Conservation (phyloP, 2,888 invertebrate species). For the Heliconius aoede region DNA sequence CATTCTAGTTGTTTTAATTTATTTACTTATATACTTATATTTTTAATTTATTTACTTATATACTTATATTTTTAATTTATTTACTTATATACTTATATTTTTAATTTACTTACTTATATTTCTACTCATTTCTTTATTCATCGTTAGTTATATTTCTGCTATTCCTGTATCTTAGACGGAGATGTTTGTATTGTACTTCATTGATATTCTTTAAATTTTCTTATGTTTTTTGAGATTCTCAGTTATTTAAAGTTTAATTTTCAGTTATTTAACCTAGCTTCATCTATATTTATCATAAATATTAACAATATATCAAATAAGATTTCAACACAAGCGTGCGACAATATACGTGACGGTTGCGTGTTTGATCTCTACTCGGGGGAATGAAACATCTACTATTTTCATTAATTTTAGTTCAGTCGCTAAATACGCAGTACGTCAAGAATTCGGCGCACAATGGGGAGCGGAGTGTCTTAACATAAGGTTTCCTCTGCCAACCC, state of each 20-base stretch:
- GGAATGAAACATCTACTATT: no score
- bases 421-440: no score
- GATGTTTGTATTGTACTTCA: not conserved
- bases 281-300: not conserved
- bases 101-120: not conserved
- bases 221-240: not conserved
- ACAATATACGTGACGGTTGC: no score
- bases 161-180: not conserved
- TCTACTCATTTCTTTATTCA: not conserved
- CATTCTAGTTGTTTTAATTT: conserved; percentile 3
- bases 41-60: conserved; percentile 2
- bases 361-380: no score
- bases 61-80: conserved; percentile 2
- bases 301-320: not conserved
- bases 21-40: no score
- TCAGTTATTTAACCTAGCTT: not conserved
- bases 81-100: no score
- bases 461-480: no score
- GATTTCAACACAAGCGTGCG: no score
- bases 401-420: no score
- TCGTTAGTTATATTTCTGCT: not conserved
- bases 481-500: no score
- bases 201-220: not conserved
- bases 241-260: not conserved
- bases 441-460: no score